phyloP scores from a whole-genome alignment of 2,113 vertebrate genomes.

The Sylvilagus bachmani region DNA sequence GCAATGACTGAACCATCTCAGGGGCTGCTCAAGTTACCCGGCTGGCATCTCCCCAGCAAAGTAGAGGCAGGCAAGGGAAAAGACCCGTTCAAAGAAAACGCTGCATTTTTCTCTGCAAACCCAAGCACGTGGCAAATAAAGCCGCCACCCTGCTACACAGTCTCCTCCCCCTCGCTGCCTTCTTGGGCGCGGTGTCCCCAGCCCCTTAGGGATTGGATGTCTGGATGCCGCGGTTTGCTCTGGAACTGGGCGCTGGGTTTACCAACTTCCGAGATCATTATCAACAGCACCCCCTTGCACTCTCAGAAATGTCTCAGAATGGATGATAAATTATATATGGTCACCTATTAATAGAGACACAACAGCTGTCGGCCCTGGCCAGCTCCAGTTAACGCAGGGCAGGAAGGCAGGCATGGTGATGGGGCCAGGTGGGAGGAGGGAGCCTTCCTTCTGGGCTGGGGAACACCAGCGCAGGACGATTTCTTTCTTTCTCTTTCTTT shows the following conservation, averaged over 20 bases:
- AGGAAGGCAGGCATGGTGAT: not conserved
- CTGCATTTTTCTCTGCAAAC: not conserved
- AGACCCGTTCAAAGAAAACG: not conserved
- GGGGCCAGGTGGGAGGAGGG: not conserved
- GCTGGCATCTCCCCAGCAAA: not conserved
- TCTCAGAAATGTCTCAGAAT: not conserved
- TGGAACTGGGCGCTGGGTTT: not conserved
- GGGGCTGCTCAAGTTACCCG: not conserved
- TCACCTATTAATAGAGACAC: conserved; percentile 16
- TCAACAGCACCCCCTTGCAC: not conserved
- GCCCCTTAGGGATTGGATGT: not conserved
- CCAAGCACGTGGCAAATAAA: not conserved
- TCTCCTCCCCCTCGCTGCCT: not conserved
- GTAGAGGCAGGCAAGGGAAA: not conserved
- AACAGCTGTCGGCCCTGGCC: not conserved
- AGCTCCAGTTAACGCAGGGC: not conserved
- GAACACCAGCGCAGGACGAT: not conserved
- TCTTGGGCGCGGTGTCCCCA: not conserved
- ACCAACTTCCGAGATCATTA: not conserved
- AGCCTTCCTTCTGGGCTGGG: not conserved
- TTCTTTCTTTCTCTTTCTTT: no score
- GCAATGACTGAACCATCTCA: not conserved
- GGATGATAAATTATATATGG: not conserved
- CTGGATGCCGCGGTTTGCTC: not conserved
- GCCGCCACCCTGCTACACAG: not conserved